A percentile compares a stretch with the other conserved stretches of the same genome.
Evolutionary conservation across 2,888 invertebrate species (phyloP).

Genomic region (Drosophila mimica): DNA sequence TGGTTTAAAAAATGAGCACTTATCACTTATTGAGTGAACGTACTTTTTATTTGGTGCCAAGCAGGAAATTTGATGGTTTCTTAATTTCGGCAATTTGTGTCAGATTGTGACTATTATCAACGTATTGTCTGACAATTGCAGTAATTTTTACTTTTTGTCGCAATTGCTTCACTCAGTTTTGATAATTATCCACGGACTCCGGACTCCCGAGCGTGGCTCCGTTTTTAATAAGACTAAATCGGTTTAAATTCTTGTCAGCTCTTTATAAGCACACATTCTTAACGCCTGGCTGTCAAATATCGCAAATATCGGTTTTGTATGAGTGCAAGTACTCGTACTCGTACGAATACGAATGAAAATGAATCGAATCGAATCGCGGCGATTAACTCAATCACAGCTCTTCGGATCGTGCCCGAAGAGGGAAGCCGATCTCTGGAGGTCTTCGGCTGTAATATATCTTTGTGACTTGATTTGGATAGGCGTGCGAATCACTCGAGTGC

Average conservation of each 20-base stretch:
- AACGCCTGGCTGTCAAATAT: neutral
- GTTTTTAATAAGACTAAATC: slow-evolving; percentile 69
- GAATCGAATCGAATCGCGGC: slow-evolving; percentile 18
- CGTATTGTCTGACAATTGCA: neutral
- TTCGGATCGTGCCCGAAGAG: slow-evolving; percentile 19
- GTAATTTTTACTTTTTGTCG: neutral
- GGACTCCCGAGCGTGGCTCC: slow-evolving; percentile 53
- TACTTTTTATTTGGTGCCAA: slow-evolving; percentile 41
- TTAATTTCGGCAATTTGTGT: slow-evolving; percentile 2
- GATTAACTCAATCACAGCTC: slow-evolving; percentile 45
- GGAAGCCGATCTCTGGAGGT: slow-evolving; percentile 8
- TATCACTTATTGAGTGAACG: slow-evolving; percentile 20
- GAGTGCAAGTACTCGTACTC: slow-evolving; percentile 21
- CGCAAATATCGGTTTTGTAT: neutral
- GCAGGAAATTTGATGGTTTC: slow-evolving; percentile 52
- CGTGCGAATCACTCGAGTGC: slow-evolving; percentile 11
- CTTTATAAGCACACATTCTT: slow-evolving; percentile 69
- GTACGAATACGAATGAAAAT: slow-evolving; percentile 18
- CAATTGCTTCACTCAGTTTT: neutral
- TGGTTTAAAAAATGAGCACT: neutral
- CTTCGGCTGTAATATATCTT: slow-evolving; percentile 9
- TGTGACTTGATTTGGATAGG: slow-evolving; percentile 14
- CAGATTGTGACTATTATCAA: slow-evolving; percentile 9
- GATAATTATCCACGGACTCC: slow-evolving; percentile 42
- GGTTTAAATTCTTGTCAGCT: slow-evolving; percentile 62